Percentiles rank a stretch among this genome's conserved stretches.
Conservation (phyloP, 2,888 invertebrate genomes). For the Pyrrhia umbra region DNA sequence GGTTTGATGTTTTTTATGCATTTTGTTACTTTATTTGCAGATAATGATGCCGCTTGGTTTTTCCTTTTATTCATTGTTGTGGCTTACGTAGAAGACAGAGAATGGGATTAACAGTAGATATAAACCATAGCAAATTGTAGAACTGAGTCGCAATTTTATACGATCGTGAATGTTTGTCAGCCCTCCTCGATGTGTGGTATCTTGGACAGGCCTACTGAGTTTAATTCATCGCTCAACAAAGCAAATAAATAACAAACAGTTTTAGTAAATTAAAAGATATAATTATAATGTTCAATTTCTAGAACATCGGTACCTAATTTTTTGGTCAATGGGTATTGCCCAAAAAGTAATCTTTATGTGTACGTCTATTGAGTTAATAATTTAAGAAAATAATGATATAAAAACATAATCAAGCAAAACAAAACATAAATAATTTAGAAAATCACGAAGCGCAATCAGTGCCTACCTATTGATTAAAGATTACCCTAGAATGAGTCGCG, state of each 20-base stretch:
- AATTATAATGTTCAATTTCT: too few relatives aligned
- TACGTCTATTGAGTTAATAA: too few relatives aligned
- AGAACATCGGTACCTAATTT: too few relatives aligned
- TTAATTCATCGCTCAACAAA: background rate
- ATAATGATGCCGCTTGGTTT: background rate
- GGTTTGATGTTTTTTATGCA: conserved; percentile 35
- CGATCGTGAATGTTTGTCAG: background rate
- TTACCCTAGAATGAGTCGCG: conserved; percentile 44
- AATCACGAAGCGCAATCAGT: background rate
- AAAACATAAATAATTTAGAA: background rate
- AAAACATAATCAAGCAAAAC: too few relatives aligned
- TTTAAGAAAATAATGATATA: too few relatives aligned
- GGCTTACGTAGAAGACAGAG: background rate
- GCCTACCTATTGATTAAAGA: conserved; percentile 31
- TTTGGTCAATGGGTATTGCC: too few relatives aligned
- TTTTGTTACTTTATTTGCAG: conserved; percentile 31
- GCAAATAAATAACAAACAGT: too few relatives aligned
- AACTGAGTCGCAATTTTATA: too few relatives aligned
- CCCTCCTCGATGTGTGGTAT: too few relatives aligned
- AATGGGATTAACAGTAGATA: background rate
- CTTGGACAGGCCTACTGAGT: background rate
- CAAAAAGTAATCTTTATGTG: too few relatives aligned
- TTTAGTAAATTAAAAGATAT: too few relatives aligned
- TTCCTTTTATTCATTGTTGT: background rate
- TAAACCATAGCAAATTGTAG: background rate